Percentiles rank a stretch among this genome's conserved stretches.
Conservation (phyloP, 1,140 invertebrate species). For the Drosophila pandora region DNA sequence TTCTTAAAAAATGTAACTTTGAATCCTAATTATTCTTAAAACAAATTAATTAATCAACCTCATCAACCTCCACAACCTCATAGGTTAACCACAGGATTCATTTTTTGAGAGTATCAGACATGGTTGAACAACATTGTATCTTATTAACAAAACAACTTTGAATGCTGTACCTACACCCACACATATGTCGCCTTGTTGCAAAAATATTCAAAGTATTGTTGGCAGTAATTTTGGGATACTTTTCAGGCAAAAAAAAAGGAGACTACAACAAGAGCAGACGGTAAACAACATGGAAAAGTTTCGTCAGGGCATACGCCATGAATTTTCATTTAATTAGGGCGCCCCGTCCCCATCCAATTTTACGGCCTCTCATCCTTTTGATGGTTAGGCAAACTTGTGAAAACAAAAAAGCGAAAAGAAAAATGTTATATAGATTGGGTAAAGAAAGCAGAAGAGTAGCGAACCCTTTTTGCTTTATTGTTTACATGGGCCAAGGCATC, state of each 20-base stretch:
- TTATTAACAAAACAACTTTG: slow-evolving; percentile 80
- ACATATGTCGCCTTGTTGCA: slow-evolving; percentile 24
- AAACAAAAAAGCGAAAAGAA: slow-evolving; percentile 13
- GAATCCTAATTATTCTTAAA: not conserved
- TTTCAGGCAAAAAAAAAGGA: slow-evolving; percentile 25
- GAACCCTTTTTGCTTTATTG: slow-evolving; percentile 68
- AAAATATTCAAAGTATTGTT: slow-evolving; percentile 69
- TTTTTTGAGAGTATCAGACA: slow-evolving; percentile 10
- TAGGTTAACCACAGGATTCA: not conserved
- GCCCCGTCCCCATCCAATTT: slow-evolving; percentile 11
- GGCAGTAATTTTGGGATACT: slow-evolving; percentile 72
- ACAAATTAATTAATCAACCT: not conserved
- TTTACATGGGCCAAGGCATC: slow-evolving; percentile 53
- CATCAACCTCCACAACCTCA: slow-evolving; percentile 11
- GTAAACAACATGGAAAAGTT: slow-evolving; percentile 68
- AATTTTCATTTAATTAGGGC: slow-evolving; percentile 81
- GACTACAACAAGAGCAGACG: slow-evolving; percentile 25
- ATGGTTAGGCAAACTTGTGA: slow-evolving; percentile 71
- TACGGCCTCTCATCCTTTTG: slow-evolving; percentile 53
- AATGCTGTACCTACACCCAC: slow-evolving; percentile 37
- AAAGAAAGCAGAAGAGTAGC: slow-evolving; percentile 32
- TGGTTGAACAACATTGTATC: slow-evolving; percentile 67
- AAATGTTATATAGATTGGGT: slow-evolving; percentile 9
- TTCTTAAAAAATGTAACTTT: not conserved
- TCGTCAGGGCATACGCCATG: slow-evolving; percentile 70